Base-by-base conservation (phyloP, 1,140 invertebrate species). In the Eumaeus atala region DNA sequence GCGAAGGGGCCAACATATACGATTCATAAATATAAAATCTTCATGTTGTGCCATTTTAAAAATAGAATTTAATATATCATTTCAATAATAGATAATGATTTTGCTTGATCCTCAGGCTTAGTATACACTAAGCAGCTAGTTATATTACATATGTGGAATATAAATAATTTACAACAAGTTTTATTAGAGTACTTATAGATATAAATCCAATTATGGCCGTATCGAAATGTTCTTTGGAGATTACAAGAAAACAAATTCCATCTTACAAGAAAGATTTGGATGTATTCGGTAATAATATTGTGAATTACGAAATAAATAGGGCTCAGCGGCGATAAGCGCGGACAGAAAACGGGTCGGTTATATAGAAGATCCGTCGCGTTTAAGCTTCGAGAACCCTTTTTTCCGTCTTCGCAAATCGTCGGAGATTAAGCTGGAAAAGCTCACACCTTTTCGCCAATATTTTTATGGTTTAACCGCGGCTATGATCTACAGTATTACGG, bases 371-470 rank as follows among this genome's bases (percentile, higher is more conserved):
- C 68, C 65, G 64, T 65, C 64, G 59, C 67, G 61, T 65, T 67
- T 76, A 75, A 81, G 75, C 72, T 59, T 64, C 52, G 44, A 57
- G 62, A 76, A 84, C 77, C 77, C 78, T 77, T 84, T 86, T 84
- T 80, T 77, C 70, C 76, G 65, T 82, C 74, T 84, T 78, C 71
- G 74, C 74, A 86, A 86, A 84, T 83, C 79, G 81, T 77, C 74
- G 73, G 66, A 78, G 79, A 86, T 84, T 86, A 86, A 77, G 72
- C 58, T 62, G 60, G 64, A 65, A 75, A 66, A 70, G 72, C 67
- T 86, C 72, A 69, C 77, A 84, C 83, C 80, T 85, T 85, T 77
- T 71, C 66, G 61, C 62, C 67, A 75, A 80, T 76, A 83, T 80
- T 78, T 79, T 84, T 79, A 68, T 65, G 74, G 67, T 69, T 76